Evolutionary conservation across 1,140 invertebrate species (phyloP).

Genomic region (Metopolophium dirhodum): DNA sequence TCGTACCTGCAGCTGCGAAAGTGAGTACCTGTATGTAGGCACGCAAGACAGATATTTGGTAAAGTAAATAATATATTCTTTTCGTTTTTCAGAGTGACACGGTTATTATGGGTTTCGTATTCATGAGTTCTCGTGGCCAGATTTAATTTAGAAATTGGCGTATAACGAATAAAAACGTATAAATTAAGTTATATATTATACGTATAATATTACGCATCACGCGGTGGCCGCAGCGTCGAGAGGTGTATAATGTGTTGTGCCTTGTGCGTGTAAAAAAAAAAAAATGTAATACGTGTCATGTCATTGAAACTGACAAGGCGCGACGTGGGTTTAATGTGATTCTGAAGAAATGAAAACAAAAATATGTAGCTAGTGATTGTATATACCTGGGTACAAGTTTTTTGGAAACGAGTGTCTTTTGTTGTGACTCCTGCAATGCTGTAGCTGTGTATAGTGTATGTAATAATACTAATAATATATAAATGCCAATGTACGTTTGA

Average conservation of each 20-base stretch:
- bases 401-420: background rate
- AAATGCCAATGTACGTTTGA: background rate
- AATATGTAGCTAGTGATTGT: background rate
- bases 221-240: background rate
- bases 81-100: background rate
- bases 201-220: background rate
- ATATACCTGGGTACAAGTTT: background rate
- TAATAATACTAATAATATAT: conserved; percentile 15
- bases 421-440: background rate
- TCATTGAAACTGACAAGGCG: background rate
- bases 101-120: background rate
- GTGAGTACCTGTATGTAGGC: background rate
- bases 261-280: background rate
- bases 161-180: background rate
- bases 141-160: background rate
- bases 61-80: background rate
- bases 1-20: background rate
- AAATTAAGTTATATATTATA: conserved; percentile 4
- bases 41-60: background rate
- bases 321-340: background rate
- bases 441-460: background rate
- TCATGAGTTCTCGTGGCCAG: background rate
- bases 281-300: background rate
- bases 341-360: conserved; percentile 16
- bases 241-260: background rate